Base-by-base conservation (phyloP, 2,888 invertebrate genomes). In the Drosophila meridionalis region DNA sequence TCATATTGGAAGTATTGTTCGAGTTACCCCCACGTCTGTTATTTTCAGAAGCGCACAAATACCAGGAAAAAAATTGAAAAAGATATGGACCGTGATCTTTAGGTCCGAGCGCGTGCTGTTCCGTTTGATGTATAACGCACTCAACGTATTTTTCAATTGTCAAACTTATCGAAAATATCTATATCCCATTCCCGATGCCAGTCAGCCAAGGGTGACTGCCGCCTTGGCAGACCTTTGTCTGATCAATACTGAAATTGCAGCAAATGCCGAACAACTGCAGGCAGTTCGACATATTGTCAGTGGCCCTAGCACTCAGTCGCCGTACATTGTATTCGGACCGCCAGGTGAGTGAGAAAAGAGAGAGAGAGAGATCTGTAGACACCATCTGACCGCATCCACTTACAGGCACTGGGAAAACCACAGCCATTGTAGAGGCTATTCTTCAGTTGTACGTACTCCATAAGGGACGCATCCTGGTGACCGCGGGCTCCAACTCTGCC, bases 311-410 rank as follows among this genome's bases (percentile, higher is more conserved):
- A 93, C 94, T 14, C 94, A 94, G 3, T 94, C 94, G 2, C 98
- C 98, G 0, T 98, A 97, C 88, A 95, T 98, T 36, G 94, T 98
- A 60, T 98, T 96, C 93, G 98, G 98, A 11, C 98, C 98, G 43
- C 98, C 98, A 50, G 98, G 97, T 69, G 96, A 53, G 67, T 36
- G 11, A 14, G 7, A 30, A 12, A 7, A 20, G 11, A 36, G 36
- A 42, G 56, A 32, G 26, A 26, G 40, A 28, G 28, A 55, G 7
- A 9, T 4, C 14, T 38, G 12, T 55, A 14, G 38, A 28, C 28
- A 55, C 6, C 5, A n/a, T 30, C 55, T 55, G 14, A 40, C n/a
- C 9, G 9, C 40, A 55, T 55, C 11, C 28, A n/a, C 12, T 62
- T 62, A 34, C 73, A 95, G 70, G 95, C 94, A 96, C 96, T n/a